Evolutionary conservation across 2,113 vertebrate species (phyloP).

Genomic region (Fulica atra): DNA sequence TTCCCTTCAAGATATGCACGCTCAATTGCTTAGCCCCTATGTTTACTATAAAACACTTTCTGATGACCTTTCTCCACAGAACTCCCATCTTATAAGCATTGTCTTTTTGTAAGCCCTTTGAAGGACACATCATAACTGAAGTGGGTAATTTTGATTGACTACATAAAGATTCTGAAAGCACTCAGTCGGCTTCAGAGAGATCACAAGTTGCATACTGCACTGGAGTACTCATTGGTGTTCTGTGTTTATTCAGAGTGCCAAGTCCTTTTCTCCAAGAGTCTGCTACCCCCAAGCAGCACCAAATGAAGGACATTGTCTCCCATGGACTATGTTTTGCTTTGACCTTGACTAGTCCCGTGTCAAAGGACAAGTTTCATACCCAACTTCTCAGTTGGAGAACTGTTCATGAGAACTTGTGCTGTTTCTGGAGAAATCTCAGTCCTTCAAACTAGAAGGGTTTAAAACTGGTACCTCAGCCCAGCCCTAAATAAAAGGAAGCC

Average conservation of each 20-base stretch:
- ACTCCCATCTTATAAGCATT: not conserved
- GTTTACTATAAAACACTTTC: not conserved
- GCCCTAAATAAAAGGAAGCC: not conserved
- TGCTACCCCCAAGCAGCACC: not conserved
- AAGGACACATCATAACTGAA: not conserved
- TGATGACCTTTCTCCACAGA: not conserved
- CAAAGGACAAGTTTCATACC: not conserved
- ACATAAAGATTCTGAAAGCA: not conserved
- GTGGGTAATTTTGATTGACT: not conserved
- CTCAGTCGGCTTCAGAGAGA: not conserved
- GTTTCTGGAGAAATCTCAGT: not conserved
- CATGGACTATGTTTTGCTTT: not conserved
- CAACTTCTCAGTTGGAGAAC: no score
- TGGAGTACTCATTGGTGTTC: not conserved
- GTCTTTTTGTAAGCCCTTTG: not conserved
- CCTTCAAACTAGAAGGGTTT: not conserved
- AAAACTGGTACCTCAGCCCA: not conserved
- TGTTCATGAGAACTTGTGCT: no score
- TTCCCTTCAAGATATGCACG: not conserved
- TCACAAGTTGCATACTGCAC: not conserved
- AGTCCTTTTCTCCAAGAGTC: not conserved
- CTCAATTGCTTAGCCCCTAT: not conserved
- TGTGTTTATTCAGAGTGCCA: not conserved
- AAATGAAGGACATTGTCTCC: not conserved
- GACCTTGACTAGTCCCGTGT: not conserved